Evolutionary conservation across 2,888 invertebrate genomes (phyloP).

Genomic region (Drosophila infuscata): DNA sequence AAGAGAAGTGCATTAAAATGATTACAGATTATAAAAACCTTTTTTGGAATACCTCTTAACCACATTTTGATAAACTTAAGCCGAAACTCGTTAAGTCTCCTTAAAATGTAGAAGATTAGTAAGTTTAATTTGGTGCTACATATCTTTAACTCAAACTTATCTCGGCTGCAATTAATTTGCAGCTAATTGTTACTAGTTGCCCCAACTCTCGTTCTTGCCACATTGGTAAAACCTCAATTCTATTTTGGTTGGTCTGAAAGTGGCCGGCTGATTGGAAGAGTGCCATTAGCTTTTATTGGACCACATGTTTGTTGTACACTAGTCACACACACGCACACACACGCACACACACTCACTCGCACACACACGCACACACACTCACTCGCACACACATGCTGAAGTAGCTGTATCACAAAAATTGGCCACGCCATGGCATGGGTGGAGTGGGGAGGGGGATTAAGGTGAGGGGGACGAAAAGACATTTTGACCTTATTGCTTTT

Average conservation of each 20-base stretch:
- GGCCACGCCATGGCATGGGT: conserved; percentile 30
- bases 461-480: conserved; percentile 28
- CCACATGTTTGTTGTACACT: conserved; percentile 38
- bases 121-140: not conserved
- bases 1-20: not conserved
- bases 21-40: not conserved
- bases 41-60: not conserved
- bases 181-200: conserved; percentile 61
- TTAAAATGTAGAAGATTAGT: not conserved
- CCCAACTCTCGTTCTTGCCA: not conserved
- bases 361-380: not conserved
- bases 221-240: conserved; percentile 29
- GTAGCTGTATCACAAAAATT: conserved; percentile 69
- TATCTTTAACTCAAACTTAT: conserved; percentile 6
- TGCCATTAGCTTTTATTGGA: conserved; percentile 68
- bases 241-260: conserved; percentile 37
- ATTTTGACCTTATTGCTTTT: conserved; percentile 75
- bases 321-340: conserved; percentile 22
- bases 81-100: not conserved
- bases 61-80: not conserved
- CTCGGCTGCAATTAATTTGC: conserved; percentile 43
- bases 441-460: not conserved
- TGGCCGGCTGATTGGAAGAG: conserved; percentile 49
- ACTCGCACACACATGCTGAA: conserved; percentile 37
- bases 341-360: conserved; percentile 8